Evolutionary conservation across 2,113 vertebrate genomes (phyloP).

Genomic region (Sterrhoptilus dennistouni): DNA sequence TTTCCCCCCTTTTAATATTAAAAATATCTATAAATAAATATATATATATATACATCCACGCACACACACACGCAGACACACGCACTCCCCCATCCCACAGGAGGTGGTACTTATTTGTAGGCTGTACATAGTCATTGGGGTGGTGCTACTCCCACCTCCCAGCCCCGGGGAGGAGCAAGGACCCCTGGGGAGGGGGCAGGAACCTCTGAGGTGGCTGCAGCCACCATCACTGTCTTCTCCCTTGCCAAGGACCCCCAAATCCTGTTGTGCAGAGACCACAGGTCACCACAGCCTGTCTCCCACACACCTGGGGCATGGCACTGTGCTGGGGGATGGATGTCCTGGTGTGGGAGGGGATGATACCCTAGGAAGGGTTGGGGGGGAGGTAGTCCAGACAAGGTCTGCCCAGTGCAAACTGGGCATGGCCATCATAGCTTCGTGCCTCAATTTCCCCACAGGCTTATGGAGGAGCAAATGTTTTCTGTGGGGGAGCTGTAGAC

Average conservation of each 20-base stretch:
- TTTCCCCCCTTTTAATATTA: conserved; percentile 81
- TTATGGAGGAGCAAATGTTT: neutral
- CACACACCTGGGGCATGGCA: neutral
- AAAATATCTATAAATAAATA: conserved; percentile 80
- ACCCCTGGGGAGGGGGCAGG: neutral
- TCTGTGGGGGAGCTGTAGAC: neutral
- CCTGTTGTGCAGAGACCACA: accelerated
- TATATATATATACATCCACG: conserved; percentile 41
- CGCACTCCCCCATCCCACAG: neutral
- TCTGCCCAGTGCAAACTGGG: neutral
- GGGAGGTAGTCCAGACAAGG: neutral
- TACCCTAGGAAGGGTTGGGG: neutral
- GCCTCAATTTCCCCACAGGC: neutral
- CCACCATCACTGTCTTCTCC: neutral
- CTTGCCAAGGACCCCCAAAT: neutral
- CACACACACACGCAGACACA: neutral
- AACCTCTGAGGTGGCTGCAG: neutral
- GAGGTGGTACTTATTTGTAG: conserved; percentile 90
- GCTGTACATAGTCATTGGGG: conserved; percentile 82
- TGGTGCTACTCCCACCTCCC: neutral
- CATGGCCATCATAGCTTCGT: accelerated
- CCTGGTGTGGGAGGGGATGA: neutral
- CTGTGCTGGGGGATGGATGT: accelerated
- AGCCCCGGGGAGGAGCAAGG: neutral
- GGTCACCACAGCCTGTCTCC: accelerated